A percentile compares a stretch with the other conserved stretches of the same genome.
Evolutionary conservation across 2,113 vertebrate genomes (phyloP).

Genomic region (Callaeas wilsoni): DNA sequence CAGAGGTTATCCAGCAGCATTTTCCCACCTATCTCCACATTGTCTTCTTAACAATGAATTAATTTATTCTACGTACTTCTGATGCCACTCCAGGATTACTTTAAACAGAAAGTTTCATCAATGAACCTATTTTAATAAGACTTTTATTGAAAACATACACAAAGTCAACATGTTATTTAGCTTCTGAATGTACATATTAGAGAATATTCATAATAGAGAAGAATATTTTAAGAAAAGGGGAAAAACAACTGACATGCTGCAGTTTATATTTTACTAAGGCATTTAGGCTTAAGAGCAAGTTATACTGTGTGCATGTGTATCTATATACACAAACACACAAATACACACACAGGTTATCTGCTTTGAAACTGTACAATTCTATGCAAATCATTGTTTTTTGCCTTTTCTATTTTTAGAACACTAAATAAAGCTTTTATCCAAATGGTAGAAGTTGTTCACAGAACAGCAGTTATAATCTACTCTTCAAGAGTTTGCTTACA

Average conservation of each 20-base stretch:
- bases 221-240: slow-evolving; percentile 50
- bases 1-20: background rate
- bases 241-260: slow-evolving; percentile 15
- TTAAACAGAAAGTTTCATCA: background rate
- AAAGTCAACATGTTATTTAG: slow-evolving; percentile 60
- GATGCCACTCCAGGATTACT: background rate
- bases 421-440: slow-evolving; percentile 43
- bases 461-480: slow-evolving; percentile 75
- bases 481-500: slow-evolving; percentile 78
- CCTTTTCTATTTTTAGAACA: background rate
- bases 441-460: slow-evolving; percentile 72
- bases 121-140: slow-evolving; percentile 51
- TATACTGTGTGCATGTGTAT: background rate
- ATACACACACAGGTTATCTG: background rate
- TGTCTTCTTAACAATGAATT: background rate
- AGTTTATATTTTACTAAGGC: slow-evolving; percentile 73
- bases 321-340: slow-evolving; percentile 29
- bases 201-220: slow-evolving; percentile 47
- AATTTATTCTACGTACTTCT: background rate
- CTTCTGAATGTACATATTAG: slow-evolving; percentile 62
- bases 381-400: background rate
- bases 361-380: slow-evolving; percentile 48
- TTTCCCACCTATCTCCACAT: background rate
- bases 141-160: slow-evolving; percentile 78
- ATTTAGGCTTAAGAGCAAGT: slow-evolving; percentile 58